Evolutionary conservation across 2,888 invertebrate genomes (phyloP), one percentile per base, ranked within the genome.

Genomic region (Amblyjoppa fuscipennis): DNA sequence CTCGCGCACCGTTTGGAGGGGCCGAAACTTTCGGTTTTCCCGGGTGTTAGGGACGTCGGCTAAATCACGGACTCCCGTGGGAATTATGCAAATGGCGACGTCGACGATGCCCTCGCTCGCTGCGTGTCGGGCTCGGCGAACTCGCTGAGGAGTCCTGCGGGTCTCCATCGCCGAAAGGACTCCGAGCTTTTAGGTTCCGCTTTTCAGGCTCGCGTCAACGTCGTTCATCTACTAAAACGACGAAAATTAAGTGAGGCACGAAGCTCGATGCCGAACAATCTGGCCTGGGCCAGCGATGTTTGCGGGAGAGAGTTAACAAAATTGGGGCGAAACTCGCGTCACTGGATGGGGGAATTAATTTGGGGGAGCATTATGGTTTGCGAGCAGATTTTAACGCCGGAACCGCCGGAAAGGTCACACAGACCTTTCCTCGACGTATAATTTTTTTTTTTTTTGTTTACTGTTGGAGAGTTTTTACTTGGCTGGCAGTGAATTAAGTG

Each of bases 61-160:
- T 91, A 90, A 91, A 91, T 91, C 91, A 89, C 88, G 25, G 82
- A 77, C 70, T 74, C 85, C 84, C 82, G 84, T 77, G 80, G 86
- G 88, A 87, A 87, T 89, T 91, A 91, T 90, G 91, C 88, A 91
- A 91, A 91, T 91, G 82, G 82, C 41, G 51, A 41, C 76, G 71
- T 78, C 76, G 64, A 20, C 64, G 41, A 45, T 56, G 81, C 77
- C 53, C 74, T 75, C 73, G 25, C 41, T 28, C 73, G 25, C 41
- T 28, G 7, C 38, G 59, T 20, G 49, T 45, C 53, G 70, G 31
- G 31, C 49, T 28, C 38, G 53, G 59, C 41, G 81, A 49, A 38
- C 76, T 81, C 73, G 49, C 25, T 59, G 71, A 71, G 53, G 71
- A 80, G 70, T 81, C 81, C 74, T 78, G 49, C 78, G 4, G 45